These are phyloP conservation scores for Scolanthus callimorphus DNA, from an alignment of 92 coral and sea anemone species.

Conservation along the genomic window DNA sequence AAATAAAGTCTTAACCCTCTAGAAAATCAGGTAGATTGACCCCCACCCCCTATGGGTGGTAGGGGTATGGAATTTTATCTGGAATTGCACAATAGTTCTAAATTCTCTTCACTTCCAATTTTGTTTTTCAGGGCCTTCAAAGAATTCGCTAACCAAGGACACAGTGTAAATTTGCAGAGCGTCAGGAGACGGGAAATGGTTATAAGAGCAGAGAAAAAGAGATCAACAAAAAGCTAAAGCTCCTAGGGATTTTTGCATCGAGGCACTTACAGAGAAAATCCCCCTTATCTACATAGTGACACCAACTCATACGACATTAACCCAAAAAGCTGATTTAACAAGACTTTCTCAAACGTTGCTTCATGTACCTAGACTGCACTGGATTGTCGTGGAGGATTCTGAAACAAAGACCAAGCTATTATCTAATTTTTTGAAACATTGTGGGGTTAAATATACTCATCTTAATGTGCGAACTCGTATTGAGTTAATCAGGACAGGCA, in stretches of 20 bases:
- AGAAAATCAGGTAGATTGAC: too few species aligned
- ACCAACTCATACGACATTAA: slow-evolving; percentile 77
- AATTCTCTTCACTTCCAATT: too few species aligned
- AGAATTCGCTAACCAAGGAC: slow-evolving; percentile 14
- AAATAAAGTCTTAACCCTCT: too few species aligned
- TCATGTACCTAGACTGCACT: slow-evolving; percentile 79
- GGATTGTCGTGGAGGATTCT: slow-evolving; percentile 94
- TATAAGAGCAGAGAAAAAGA: slow-evolving; percentile 35
- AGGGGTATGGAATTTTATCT: too few species aligned
- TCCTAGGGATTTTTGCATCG: slow-evolving; percentile 51
- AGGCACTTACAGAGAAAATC: slow-evolving; percentile 15
- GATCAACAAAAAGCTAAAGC: slow-evolving; percentile 31
- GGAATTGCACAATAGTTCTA: too few species aligned
- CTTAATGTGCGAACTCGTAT: slow-evolving; percentile 67
- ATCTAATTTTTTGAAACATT: slow-evolving; percentile 43
- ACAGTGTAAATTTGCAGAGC: slow-evolving; percentile 7
- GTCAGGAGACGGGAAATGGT: slow-evolving; percentile 41
- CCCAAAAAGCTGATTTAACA: slow-evolving; percentile 96
- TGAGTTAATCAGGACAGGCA: slow-evolving; percentile 47
- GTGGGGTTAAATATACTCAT: slow-evolving; percentile 72
- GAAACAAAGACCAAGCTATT: slow-evolving; percentile 52
- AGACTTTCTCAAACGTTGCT: slow-evolving; percentile 86
- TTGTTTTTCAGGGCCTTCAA: too few species aligned
- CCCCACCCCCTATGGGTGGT: too few species aligned
- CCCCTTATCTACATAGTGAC: slow-evolving; percentile 78